phyloP scores from a whole-genome alignment of 35 echinoderm and acorn worm species.

The Eucidaris tribuloides region DNA sequence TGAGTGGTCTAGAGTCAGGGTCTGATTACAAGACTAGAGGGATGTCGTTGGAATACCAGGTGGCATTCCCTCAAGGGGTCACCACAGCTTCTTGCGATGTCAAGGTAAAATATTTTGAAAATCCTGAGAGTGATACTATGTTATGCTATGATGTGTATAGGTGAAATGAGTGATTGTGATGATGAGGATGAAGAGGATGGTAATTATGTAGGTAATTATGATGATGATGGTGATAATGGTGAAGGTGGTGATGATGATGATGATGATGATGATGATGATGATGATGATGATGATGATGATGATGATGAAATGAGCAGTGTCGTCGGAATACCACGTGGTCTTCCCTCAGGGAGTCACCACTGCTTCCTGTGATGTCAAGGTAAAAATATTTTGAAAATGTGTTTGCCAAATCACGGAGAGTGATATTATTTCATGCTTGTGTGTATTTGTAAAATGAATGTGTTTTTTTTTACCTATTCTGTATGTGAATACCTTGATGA shows the following conservation, averaged over 20 bases:
- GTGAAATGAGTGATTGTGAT: too few relatives aligned
- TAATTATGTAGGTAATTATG: too few relatives aligned
- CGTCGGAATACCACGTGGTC: conserved; percentile 78
- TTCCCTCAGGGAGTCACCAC: conserved; percentile 84
- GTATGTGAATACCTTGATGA: too few relatives aligned
- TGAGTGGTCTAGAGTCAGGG: conserved; percentile 80
- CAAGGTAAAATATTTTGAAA: conserved; percentile 83
- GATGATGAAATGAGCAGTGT: too few relatives aligned
- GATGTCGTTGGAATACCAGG: conserved; percentile 61
- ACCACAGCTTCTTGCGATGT: conserved; percentile 89
- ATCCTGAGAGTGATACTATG: too few relatives aligned
- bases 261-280: background rate
- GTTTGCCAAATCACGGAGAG: too few relatives aligned
- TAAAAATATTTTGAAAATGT: too few relatives aligned
- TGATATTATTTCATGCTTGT: too few relatives aligned
- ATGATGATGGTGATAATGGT: background rate
- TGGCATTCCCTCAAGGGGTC: conserved; percentile 86
- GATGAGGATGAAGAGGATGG: too few relatives aligned
- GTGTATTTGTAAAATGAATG: too few relatives aligned
- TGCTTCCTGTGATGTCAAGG: conserved; percentile 95
- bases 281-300: conserved; percentile 8
- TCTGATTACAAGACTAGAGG: conserved; percentile 95
- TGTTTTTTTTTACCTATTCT: too few relatives aligned
- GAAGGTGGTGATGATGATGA: background rate
- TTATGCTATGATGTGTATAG: too few relatives aligned